phyloP scores from a whole-genome alignment of 1,140 invertebrate species.

The Ladona fulva region DNA sequence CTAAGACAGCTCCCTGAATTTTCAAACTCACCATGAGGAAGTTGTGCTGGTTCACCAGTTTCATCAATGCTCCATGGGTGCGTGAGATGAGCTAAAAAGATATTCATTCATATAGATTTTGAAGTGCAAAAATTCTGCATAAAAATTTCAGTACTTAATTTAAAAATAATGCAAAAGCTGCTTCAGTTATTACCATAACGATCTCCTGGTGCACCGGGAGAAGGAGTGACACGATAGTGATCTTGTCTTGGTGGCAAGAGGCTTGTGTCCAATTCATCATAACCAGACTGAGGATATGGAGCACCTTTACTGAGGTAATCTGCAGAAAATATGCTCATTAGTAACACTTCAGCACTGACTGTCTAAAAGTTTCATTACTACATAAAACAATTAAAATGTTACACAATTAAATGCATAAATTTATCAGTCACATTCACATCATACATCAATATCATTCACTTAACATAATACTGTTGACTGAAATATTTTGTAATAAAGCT shows the following conservation, averaged over 20 bases:
- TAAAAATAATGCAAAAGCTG: background rate
- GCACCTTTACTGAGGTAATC: slow-evolving; percentile 48
- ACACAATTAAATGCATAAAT: too few relatives aligned
- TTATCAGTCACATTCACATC: too few relatives aligned
- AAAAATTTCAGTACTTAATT: background rate
- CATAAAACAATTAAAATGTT: too few relatives aligned
- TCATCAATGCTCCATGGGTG: slow-evolving; percentile 37
- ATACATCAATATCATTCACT: too few relatives aligned
- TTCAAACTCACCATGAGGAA: slow-evolving; percentile 31
- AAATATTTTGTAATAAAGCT: too few relatives aligned
- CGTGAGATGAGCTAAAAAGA: slow-evolving; percentile 36
- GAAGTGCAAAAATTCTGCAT: background rate
- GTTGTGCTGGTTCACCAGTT: slow-evolving; percentile 35
- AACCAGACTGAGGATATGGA: slow-evolving; percentile 46
- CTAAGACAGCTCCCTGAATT: too few relatives aligned
- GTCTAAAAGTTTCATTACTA: too few relatives aligned
- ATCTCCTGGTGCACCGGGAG: slow-evolving; percentile 52
- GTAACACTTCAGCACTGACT: too few relatives aligned
- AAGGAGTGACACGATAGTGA: slow-evolving; percentile 60
- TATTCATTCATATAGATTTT: background rate
- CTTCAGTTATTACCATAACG: slow-evolving; percentile 44
- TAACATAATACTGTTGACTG: too few relatives aligned
- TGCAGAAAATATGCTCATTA: slow-evolving; percentile 26
- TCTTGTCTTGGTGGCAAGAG: slow-evolving; percentile 52
- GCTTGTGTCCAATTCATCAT: slow-evolving; percentile 53